Base-by-base conservation (phyloP, 2,113 vertebrate genomes). In the Indicator indicator region DNA sequence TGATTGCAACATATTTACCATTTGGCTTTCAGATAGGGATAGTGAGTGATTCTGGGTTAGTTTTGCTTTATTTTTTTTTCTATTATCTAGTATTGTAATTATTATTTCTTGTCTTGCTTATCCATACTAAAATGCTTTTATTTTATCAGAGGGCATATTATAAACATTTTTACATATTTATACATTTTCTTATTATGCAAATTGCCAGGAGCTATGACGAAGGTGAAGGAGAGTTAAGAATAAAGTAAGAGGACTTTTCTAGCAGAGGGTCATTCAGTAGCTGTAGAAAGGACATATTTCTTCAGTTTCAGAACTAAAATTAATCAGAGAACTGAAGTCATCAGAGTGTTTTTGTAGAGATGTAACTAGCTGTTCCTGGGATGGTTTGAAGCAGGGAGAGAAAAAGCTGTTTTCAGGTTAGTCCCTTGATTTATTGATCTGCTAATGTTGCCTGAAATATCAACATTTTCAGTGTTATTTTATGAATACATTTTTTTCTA, bases 101-200 rank as follows among this genome's bases (percentile, higher is more conserved):
- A 93, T 83, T 95, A 50, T 89, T 91, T 96, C 76, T 89, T 67
- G 16, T 87, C 85, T 95, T 88, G 65, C 86, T 97, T 83, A 83
- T 86, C 85, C 90, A 73, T 88, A 70, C 69, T 79, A 81, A 96
- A 81, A 84, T 90, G 84, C 65, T 94, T 96, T 96, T 91, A 79
- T 96, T 97, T 97, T 96, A 96, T 96, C 92, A 95, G 86, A 95
- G 88, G 90, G 71, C 97, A 84, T 94, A 81, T 95, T 86, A 94
- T 85, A 97, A 96, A 94, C 80, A 93, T 94, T 96, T 96, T 97
- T 97, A 96, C 94, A 97, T 97, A 96, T 95, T 96, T 94, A 93
- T 94, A 89, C 70, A 94, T 96, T 96, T 96, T 93, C 79, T 72
- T 96, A 96, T 96, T 96, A 96, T 90, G 91, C 82, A 96, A 90